Percentiles rank a stretch among this genome's conserved stretches.
phyloP scores from a whole-genome alignment of 1,140 invertebrate species.

The Drosophila ambigua region DNA sequence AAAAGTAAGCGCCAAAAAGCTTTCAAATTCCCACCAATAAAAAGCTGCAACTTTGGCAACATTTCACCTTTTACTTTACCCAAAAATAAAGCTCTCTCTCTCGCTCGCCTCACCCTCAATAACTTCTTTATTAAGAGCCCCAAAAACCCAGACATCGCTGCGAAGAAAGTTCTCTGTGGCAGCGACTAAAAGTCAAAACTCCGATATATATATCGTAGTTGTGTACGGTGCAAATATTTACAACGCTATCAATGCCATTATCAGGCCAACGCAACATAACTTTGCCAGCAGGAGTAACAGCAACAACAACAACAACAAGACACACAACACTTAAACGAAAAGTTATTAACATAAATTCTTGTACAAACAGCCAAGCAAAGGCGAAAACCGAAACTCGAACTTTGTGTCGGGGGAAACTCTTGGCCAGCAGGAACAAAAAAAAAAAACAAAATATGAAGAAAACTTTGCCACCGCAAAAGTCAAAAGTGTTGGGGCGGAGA shows the following conservation, averaged over 20 bases:
- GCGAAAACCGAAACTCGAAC: constrained; percentile 41
- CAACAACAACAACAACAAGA: background rate
- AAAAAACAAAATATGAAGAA: constrained; percentile 4
- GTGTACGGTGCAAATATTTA: constrained; percentile 53
- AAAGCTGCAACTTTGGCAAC: too few relatives aligned
- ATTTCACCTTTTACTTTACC: too few relatives aligned
- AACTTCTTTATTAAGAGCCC: too few relatives aligned
- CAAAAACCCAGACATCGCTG: too few relatives aligned
- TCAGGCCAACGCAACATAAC: constrained; percentile 57
- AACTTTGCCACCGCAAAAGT: constrained; percentile 73
- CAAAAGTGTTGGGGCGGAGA: constrained; percentile 64
- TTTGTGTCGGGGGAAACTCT: constrained; percentile 24
- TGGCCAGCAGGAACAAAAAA: constrained; percentile 21
- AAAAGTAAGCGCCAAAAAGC: too few relatives aligned
- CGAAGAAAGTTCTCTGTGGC: constrained; percentile 8
- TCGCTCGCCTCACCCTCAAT: too few relatives aligned
- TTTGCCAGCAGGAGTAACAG: constrained; percentile 10
- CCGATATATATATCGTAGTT: constrained; percentile 27
- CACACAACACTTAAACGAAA: constrained; percentile 49
- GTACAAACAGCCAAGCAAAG: constrained; percentile 46
- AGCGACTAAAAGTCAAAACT: constrained; percentile 22
- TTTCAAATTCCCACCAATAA: too few relatives aligned
- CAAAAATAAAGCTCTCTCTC: too few relatives aligned
- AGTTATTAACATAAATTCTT: constrained; percentile 81
- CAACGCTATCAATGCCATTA: constrained; percentile 75